Evolutionary conservation across 2,888 invertebrate genomes (phyloP).

Genomic region (Ophonus ardosiacus): DNA sequence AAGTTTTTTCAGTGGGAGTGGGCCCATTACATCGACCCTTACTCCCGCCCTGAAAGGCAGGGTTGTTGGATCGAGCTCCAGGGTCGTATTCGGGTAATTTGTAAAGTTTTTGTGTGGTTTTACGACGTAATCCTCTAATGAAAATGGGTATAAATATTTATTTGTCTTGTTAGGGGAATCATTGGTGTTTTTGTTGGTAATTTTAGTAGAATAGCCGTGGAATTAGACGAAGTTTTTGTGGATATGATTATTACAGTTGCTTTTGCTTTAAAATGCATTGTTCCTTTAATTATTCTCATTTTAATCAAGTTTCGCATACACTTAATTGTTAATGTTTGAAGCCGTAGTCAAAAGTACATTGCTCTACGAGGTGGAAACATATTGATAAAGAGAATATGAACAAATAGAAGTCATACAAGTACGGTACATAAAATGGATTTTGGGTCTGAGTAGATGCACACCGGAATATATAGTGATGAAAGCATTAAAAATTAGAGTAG

Average conservation of each 20-base stretch:
- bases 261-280: not conserved
- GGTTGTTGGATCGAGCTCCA: not conserved
- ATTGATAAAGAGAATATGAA: no score
- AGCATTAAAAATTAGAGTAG: no score
- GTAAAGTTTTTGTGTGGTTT: constrained; percentile 23
- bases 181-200: not conserved
- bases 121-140: constrained; percentile 27
- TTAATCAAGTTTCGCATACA: not conserved
- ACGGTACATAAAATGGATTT: no score
- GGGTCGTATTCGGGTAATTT: constrained; percentile 28
- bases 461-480: no score
- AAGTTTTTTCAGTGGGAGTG: constrained; percentile 67
- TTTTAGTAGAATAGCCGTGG: not conserved
- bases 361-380: no score
- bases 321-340: not conserved
- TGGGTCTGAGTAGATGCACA: no score
- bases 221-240: not conserved
- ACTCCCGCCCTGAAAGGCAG: not conserved
- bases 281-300: not conserved
- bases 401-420: no score
- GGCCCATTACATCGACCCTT: constrained; percentile 55
- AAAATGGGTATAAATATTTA: constrained; percentile 32
- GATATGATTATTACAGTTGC: not conserved
- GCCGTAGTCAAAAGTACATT: no score
- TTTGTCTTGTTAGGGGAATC: constrained; percentile 12